Evolutionary conservation across 2,797 vertebrate genomes (phyloP), one percentile per base, ranked within the genome.

Genomic region (Paramormyrops hopkinsi): DNA sequence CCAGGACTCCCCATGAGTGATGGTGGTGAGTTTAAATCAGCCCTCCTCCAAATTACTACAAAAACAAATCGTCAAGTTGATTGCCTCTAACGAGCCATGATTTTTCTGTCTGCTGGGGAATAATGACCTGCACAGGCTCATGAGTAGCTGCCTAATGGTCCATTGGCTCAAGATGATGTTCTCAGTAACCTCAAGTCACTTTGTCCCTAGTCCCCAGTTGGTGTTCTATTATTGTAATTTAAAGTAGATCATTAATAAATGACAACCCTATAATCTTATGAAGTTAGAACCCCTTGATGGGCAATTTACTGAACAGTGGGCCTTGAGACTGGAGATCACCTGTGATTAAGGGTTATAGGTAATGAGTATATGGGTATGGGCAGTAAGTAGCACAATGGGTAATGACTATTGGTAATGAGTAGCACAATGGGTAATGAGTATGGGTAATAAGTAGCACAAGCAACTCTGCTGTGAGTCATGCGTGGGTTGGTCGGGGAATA

Each of bases 291-390:
- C 48, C 33, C 46, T 50, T n/a, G 50, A 12, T 33, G 56, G 5
- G 19, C 6, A 7, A 79, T 85, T 29, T 89, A 76, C 86, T 46
- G 62, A 88, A 62, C 48, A 73, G 46, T 82, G 89, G 50, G 41
- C 73, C 59, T 91, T 29, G 86, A 46, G 82, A 87, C 19, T 83
- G 69, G 88, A 59, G 82, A 54, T 90, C 83, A 84, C 54, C 87
- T 79, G 65, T 65, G 86, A 73, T 89, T 88, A 65, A 37, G 79
- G 50, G 53, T 37, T 17, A 62, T 88, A n/a, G 6, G 5, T 59
- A 59, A 59, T 59, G 56, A 59, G n/a, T 59, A 9, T 53, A 29
- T 88, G 56, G 56, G n/a, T 62, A 25, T 88, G 2, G 56, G n/a
- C 0, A 62, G 6, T 62, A 2, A 25, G 7, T 62, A 29, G 46